A percentile compares a stretch with the other conserved stretches of the same genome.
Evolutionary conservation across 2,888 invertebrate genomes (phyloP).

Genomic region (Papilio demoleus): DNA sequence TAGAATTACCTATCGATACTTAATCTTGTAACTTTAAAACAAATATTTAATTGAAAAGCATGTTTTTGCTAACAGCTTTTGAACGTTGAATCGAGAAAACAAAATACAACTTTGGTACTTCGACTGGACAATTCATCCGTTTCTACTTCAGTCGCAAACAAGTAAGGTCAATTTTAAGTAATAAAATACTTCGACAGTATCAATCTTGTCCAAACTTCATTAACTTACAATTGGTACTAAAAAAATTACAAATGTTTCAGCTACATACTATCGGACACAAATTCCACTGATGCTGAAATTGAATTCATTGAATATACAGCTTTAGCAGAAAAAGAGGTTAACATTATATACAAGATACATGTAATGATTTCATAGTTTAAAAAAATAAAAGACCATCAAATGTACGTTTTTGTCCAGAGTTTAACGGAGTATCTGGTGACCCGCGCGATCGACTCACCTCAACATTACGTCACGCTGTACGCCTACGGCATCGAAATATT

Average conservation of each 20-base stretch:
- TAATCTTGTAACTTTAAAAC: neutral
- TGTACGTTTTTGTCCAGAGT: slow-evolving; percentile 52
- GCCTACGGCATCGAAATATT: slow-evolving; percentile 70
- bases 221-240: neutral
- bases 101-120: slow-evolving; percentile 60
- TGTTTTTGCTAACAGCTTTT: slow-evolving; percentile 51
- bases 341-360: too few relatives aligned
- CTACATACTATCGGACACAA: slow-evolving; percentile 65
- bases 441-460: slow-evolving; percentile 71
- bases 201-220: neutral
- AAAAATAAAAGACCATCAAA: neutral
- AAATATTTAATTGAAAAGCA: neutral
- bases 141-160: slow-evolving; percentile 60
- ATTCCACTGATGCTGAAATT: slow-evolving; percentile 51
- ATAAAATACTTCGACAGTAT: neutral
- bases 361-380: neutral
- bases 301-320: slow-evolving; percentile 60
- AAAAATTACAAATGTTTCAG: slow-evolving; percentile 50
- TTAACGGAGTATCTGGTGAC: slow-evolving; percentile 67
- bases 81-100: slow-evolving; percentile 59
- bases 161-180: slow-evolving; percentile 52
- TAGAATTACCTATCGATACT: neutral
- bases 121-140: slow-evolving; percentile 54
- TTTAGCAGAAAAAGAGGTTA: slow-evolving; percentile 58
- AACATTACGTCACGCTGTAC: slow-evolving; percentile 65